Percentiles rank a stretch among this genome's conserved stretches.
These are phyloP conservation scores for Erebia aethiops DNA, from an alignment of 2,888 invertebrate species.

Conservation along the genomic window DNA sequence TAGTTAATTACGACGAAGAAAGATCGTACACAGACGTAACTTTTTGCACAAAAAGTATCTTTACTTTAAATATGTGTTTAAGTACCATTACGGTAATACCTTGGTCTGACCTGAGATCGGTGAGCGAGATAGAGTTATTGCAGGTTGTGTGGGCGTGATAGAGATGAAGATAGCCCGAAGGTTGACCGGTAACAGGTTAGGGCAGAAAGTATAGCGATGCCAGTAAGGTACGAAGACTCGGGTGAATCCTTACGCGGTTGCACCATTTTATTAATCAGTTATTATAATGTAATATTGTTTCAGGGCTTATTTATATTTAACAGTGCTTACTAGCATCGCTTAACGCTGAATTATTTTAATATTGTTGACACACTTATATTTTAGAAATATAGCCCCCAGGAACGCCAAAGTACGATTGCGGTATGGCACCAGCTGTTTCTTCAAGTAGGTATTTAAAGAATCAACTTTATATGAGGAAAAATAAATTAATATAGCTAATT, in stretches of 20 bases:
- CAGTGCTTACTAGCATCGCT: too few relatives aligned
- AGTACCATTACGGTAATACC: constrained; percentile 81
- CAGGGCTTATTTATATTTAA: too few relatives aligned
- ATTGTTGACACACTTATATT: too few relatives aligned
- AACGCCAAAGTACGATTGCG: too few relatives aligned
- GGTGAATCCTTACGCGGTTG: constrained; percentile 62
- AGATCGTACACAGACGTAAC: constrained; percentile 54
- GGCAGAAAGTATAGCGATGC: constrained; percentile 74
- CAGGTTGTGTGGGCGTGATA: constrained; percentile 45
- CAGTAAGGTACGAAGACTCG: constrained; percentile 65
- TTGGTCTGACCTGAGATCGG: constrained; percentile 73
- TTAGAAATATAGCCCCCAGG: too few relatives aligned
- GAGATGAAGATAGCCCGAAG: constrained; percentile 58
- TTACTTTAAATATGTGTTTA: constrained; percentile 82
- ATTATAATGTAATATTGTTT: constrained; percentile 40
- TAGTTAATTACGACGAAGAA: constrained; percentile 44
- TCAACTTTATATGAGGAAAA: too few relatives aligned
- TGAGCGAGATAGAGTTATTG: constrained; percentile 53
- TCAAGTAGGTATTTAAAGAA: too few relatives aligned
- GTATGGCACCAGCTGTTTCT: too few relatives aligned
- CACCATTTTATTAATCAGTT: constrained; percentile 50
- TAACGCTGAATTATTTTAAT: too few relatives aligned
- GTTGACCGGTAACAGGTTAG: constrained; percentile 81
- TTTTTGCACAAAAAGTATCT: constrained; percentile 74
- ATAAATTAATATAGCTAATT: too few relatives aligned